A percentile compares a stretch with the other conserved stretches of the same genome.
Evolutionary conservation across 1,140 invertebrate genomes (phyloP).

Genomic region (Pinna nobilis): DNA sequence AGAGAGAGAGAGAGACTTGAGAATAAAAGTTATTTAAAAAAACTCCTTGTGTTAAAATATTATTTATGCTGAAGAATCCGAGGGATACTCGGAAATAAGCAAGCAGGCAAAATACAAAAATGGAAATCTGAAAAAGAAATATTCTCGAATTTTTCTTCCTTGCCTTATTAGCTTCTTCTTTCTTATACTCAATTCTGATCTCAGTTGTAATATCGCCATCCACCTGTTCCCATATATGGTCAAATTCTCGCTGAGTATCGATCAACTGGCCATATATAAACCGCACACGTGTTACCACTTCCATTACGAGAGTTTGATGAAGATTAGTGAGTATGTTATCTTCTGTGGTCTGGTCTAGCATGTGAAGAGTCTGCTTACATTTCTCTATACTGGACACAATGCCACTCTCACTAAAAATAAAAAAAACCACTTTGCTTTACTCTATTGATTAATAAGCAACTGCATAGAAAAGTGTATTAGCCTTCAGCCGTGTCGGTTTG

Average conservation of each 20-base stretch:
- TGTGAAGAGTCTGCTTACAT: slow-evolving; percentile 34
- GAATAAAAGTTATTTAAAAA: too few relatives aligned
- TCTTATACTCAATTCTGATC: slow-evolving; percentile 22
- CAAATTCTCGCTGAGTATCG: slow-evolving; percentile 12
- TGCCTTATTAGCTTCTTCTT: slow-evolving; percentile 32
- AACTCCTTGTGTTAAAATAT: background rate
- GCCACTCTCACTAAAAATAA: slow-evolving; percentile 19
- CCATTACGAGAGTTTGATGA: slow-evolving; percentile 2
- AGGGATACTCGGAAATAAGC: background rate
- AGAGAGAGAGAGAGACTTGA: too few relatives aligned
- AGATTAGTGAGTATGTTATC: slow-evolving; percentile 10
- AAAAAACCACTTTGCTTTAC: background rate
- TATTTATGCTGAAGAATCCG: background rate
- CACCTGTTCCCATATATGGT: slow-evolving; percentile 23
- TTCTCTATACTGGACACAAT: slow-evolving; percentile 22
- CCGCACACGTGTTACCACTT: slow-evolving; percentile 12
- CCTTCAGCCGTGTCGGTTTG: background rate
- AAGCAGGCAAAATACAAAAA: background rate
- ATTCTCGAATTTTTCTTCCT: background rate
- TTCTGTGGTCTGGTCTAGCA: slow-evolving; percentile 18
- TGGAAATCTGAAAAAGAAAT: background rate
- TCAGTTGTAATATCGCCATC: slow-evolving; percentile 21
- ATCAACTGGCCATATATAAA: slow-evolving; percentile 15
- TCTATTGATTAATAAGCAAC: background rate
- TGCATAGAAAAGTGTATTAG: background rate